Percentiles rank a stretch among this genome's conserved stretches.
Conservation (phyloP, 2,797 vertebrate genomes). For the Xyrichtys novacula region DNA sequence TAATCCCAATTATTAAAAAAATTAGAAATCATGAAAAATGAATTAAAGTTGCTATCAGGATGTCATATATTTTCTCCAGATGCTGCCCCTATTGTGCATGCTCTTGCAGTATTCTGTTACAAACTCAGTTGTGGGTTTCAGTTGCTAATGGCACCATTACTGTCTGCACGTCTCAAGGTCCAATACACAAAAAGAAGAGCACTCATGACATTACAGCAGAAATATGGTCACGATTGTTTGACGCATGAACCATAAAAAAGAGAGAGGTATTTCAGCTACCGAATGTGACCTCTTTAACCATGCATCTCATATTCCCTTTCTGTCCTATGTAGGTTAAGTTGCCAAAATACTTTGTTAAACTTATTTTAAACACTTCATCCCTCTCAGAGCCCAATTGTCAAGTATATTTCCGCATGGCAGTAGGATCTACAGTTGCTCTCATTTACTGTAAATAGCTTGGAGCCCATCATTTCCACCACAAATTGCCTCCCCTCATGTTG, state of each 20-base stretch:
- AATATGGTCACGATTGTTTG: too few species aligned
- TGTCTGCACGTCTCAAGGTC: not conserved
- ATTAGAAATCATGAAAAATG: too few species aligned
- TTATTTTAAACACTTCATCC: too few species aligned
- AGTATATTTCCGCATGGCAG: slow-evolving; percentile 40
- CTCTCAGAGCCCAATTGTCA: not conserved
- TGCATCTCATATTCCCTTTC: too few species aligned
- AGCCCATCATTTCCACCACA: slow-evolving; percentile 48
- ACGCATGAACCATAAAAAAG: too few species aligned
- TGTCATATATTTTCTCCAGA: too few species aligned
- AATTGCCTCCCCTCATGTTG: slow-evolving; percentile 16
- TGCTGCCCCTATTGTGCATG: too few species aligned
- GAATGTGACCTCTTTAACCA: too few species aligned
- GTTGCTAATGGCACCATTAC: not conserved
- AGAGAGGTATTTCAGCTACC: too few species aligned
- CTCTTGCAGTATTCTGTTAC: not conserved
- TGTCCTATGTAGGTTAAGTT: not conserved
- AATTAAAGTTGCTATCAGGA: too few species aligned
- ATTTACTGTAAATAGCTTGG: slow-evolving; percentile 60
- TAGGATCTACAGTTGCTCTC: slow-evolving; percentile 45
- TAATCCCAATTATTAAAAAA: too few species aligned
- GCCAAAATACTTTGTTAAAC: not conserved
- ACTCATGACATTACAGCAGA: not conserved
- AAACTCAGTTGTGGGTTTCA: not conserved
- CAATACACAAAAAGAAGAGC: not conserved